Evolutionary conservation across 2,797 vertebrate genomes (phyloP), one percentile per base, ranked within the genome.

Genomic region (Paedocypris micromegethes): DNA sequence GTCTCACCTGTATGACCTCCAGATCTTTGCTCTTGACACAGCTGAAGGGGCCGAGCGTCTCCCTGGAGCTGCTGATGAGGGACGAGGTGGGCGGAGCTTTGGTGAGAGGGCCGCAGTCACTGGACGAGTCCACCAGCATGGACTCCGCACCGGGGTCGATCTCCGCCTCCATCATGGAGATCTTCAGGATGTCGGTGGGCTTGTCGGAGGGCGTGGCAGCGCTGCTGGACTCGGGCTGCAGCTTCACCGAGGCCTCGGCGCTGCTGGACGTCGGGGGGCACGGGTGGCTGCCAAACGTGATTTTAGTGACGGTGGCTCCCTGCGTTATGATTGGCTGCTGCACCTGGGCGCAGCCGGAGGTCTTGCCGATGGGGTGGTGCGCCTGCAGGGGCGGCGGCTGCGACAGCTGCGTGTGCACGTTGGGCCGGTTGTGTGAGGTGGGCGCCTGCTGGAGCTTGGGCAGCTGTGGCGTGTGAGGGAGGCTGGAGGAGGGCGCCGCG

Each of bases 141-240:
- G 88, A 90, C 82, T 94, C 97, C 0, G 87, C 79, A 75, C 92
- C 90, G 2, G 94, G 87, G 75, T 95, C 94, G 70, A 93, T 95
- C 87, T 96, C 93, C 38, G 96, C 94, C 89, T 98, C 94, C 92
- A 98, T 92, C 95, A 98, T 91, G 82, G 97, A 98, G 87, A 98
- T 98, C 87, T 95, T 96, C 85, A 97, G 87, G 84, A 94, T 93
- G 90, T 98, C 97, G 0, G 92, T 89, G 56, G 93, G 79, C 83
- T 97, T 95, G 72, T 81, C 85, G 5, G 88, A 75, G 57, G 89
- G 81, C 65, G 75, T 75, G 2, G 54, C 5, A 50, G 92, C 86
- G 2, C 91, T 85, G 87, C 88, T 90, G 72, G 94, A 90, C 83
- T 94, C 90, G 0, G 93, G 91, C 72, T 89, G 81, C 81, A 91